Evolutionary conservation across 64 coral and sea anemone species (phyloP).

Genomic region (Acropora yongei): DNA sequence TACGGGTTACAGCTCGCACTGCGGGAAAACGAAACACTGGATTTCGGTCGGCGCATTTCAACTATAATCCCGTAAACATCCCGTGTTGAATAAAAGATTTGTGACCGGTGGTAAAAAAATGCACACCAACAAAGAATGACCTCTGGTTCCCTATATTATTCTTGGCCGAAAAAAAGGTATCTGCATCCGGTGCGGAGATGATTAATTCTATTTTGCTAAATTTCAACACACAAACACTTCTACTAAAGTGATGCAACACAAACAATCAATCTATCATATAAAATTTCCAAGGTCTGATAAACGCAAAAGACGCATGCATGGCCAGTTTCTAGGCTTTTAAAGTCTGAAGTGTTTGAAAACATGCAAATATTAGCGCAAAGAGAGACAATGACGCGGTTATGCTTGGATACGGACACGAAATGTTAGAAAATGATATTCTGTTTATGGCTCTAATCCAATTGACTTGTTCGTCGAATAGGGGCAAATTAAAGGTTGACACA

Average conservation of each 20-base stretch:
- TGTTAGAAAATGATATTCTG: neutral
- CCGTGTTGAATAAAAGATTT: too few species aligned
- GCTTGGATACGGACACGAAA: neutral
- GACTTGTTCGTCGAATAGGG: neutral
- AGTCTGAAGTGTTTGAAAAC: too few species aligned
- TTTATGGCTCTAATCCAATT: neutral
- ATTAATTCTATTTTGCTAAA: neutral
- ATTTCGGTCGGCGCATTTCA: too few species aligned
- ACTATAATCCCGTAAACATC: too few species aligned
- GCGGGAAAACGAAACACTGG: too few species aligned
- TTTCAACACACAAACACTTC: neutral
- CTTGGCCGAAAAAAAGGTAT: neutral
- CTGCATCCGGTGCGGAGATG: neutral
- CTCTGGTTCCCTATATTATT: neutral
- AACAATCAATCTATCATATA: neutral
- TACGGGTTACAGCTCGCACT: too few species aligned
- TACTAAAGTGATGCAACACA: neutral
- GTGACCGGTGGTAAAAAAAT: too few species aligned
- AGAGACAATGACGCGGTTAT: neutral
- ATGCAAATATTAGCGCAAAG: too few species aligned
- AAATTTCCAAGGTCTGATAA: neutral
- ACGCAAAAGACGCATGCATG: neutral
- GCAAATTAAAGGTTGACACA: neutral
- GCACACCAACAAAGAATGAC: neutral
- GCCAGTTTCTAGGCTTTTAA: too few species aligned